Percentiles rank a stretch among this genome's conserved stretches.
Evolutionary conservation across 1,140 invertebrate genomes (phyloP).

Genomic region (Sitophilus oryzae): DNA sequence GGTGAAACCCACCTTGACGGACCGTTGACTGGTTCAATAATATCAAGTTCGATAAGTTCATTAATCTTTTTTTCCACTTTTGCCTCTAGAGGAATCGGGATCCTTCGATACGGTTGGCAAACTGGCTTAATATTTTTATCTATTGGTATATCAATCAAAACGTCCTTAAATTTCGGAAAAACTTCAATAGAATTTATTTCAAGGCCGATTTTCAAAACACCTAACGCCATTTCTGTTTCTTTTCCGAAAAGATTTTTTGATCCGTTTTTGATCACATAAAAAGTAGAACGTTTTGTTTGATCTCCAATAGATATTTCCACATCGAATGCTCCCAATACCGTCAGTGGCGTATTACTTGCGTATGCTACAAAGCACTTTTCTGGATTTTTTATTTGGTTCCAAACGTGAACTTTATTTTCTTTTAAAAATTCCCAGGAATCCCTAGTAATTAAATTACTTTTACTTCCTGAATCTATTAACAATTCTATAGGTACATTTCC

Average conservation of each 20-base stretch:
- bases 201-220: constrained; percentile 13
- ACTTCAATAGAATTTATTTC: neutral
- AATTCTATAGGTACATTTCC: no score
- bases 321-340: neutral
- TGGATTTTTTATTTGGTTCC: no score
- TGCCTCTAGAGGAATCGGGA: constrained; percentile 13
- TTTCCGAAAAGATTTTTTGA: constrained; percentile 12
- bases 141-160: constrained; percentile 15
- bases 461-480: no score
- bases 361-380: no score
- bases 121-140: constrained; percentile 8
- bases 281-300: neutral
- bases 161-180: constrained; percentile 15
- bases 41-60: constrained; percentile 13
- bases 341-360: constrained; percentile 1
- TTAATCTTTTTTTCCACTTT: constrained; percentile 14
- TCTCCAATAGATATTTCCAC: neutral
- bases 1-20: constrained; percentile 39
- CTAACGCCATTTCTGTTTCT: constrained; percentile 3
- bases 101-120: constrained; percentile 13
- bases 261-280: no score
- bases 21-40: constrained; percentile 17
- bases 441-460: constrained; percentile 11
- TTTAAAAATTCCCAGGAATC: neutral
- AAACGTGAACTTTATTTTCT: no score